phyloP scores from a whole-genome alignment of 2,888 invertebrate genomes.

The Philaethria dido region DNA sequence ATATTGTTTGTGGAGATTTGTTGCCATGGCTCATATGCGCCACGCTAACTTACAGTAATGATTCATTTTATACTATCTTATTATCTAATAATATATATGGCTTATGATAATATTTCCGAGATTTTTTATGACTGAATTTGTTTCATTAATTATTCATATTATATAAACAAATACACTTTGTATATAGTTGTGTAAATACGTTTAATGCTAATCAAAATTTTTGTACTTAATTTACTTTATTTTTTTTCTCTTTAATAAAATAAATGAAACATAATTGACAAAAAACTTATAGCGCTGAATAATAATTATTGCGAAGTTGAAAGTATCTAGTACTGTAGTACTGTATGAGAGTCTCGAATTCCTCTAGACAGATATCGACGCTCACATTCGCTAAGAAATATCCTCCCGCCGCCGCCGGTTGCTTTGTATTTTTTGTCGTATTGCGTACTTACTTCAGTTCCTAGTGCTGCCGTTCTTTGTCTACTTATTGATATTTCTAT shows the following conservation, averaged over 20 bases:
- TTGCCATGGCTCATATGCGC: slow-evolving; percentile 62
- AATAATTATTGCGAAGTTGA: slow-evolving; percentile 18
- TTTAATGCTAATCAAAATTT: too few relatives aligned
- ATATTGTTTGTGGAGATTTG: slow-evolving; percentile 52
- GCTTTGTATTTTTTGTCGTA: slow-evolving; percentile 41
- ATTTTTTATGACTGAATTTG: too few relatives aligned
- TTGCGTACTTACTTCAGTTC: slow-evolving; percentile 43
- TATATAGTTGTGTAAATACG: too few relatives aligned
- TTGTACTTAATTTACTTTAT: too few relatives aligned
- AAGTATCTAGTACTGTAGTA: slow-evolving; percentile 42
- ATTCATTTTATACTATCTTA: slow-evolving; percentile 51
- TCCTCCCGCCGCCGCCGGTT: slow-evolving; percentile 39
- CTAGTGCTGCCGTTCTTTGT: slow-evolving; percentile 32
- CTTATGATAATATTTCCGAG: too few relatives aligned
- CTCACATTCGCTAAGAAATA: slow-evolving; percentile 46
- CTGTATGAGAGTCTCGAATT: slow-evolving; percentile 47
- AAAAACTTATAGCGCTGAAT: neutral
- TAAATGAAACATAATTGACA: neutral
- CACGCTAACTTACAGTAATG: slow-evolving; percentile 54
- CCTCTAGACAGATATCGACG: slow-evolving; percentile 48
- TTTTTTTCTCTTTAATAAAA: too few relatives aligned
- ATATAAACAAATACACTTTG: too few relatives aligned
- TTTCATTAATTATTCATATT: too few relatives aligned
- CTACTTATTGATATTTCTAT: slow-evolving; percentile 40
- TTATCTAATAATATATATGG: slow-evolving; percentile 13